Percentiles rank a stretch among this genome's conserved stretches.
Conservation (phyloP, 2,797 vertebrate genomes). For the Periparus ater region DNA sequence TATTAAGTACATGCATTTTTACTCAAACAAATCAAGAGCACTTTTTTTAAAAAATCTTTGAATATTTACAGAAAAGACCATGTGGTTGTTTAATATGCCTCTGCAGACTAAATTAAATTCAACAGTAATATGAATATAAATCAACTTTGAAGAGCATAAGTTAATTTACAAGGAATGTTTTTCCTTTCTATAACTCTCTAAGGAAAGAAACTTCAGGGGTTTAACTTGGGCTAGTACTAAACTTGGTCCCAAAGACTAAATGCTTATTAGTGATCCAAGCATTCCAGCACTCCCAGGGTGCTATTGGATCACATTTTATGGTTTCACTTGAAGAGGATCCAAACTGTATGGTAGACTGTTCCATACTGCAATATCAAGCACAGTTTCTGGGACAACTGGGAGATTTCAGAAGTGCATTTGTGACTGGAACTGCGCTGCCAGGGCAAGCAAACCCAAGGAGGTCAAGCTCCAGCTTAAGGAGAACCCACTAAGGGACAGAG, state of each 20-base stretch:
- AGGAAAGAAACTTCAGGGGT: not conserved
- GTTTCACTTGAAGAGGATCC: not conserved
- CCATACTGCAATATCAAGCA: not conserved
- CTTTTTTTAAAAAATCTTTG: not conserved
- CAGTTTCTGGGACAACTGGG: not conserved
- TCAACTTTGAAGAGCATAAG: not conserved
- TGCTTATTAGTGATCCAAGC: not conserved
- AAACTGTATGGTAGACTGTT: not conserved
- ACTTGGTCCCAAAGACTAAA: not conserved
- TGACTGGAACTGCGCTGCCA: not conserved
- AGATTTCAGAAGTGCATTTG: not conserved
- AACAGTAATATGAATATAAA: slow-evolving; percentile 31
- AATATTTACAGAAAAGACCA: slow-evolving; percentile 37
- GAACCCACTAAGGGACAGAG: not conserved
- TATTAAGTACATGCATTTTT: slow-evolving; percentile 44
- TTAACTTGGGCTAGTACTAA: not conserved
- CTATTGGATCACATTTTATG: not conserved
- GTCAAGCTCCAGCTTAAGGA: not conserved
- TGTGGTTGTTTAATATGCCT: slow-evolving; percentile 12
- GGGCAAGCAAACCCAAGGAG: fast-evolving
- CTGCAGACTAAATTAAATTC: slow-evolving; percentile 42
- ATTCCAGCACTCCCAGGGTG: not conserved
- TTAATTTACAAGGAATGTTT: not conserved
- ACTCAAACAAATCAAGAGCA: slow-evolving; percentile 49
- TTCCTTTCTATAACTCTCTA: not conserved